Conservation (phyloP, 2,113 vertebrate genomes). For the Gavia stellata region DNA sequence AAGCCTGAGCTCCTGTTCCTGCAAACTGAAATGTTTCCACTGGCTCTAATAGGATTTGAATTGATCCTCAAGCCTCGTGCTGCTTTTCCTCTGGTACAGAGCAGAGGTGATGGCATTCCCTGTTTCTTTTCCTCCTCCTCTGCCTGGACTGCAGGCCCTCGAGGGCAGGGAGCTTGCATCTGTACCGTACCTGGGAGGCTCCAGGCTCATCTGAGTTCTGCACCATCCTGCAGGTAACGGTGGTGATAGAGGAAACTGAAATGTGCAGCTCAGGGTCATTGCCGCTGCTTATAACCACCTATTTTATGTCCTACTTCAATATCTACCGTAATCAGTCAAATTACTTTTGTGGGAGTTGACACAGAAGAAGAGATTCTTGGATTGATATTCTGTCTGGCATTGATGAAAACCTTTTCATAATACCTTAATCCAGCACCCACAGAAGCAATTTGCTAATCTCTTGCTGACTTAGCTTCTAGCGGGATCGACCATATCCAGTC, state of each 20-base stretch:
- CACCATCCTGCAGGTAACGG: background rate
- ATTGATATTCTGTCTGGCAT: slow-evolving; percentile 49
- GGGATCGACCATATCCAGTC: background rate
- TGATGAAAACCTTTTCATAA: slow-evolving; percentile 54
- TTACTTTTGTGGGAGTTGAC: slow-evolving; percentile 53
- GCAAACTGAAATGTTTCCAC: background rate
- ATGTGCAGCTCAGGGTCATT: slow-evolving; percentile 6
- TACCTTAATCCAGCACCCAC: slow-evolving; percentile 53
- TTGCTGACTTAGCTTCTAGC: slow-evolving; percentile 45
- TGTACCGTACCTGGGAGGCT: background rate
- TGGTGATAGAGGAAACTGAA: background rate
- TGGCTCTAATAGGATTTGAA: background rate
- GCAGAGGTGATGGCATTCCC: background rate
- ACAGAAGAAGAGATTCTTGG: slow-evolving; percentile 42
- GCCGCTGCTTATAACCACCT: background rate
- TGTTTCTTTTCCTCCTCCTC: background rate
- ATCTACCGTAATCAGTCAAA: slow-evolving; percentile 40
- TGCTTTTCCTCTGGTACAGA: background rate
- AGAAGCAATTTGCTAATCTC: slow-evolving; percentile 63
- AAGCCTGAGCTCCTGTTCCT: background rate
- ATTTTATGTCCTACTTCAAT: slow-evolving; percentile 6
- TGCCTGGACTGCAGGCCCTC: background rate
- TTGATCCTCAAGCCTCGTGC: background rate
- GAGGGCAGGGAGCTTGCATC: background rate
- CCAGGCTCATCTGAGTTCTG: background rate